Evolutionary conservation across 2,888 invertebrate genomes (phyloP).

Genomic region (Brenthis daphne): DNA sequence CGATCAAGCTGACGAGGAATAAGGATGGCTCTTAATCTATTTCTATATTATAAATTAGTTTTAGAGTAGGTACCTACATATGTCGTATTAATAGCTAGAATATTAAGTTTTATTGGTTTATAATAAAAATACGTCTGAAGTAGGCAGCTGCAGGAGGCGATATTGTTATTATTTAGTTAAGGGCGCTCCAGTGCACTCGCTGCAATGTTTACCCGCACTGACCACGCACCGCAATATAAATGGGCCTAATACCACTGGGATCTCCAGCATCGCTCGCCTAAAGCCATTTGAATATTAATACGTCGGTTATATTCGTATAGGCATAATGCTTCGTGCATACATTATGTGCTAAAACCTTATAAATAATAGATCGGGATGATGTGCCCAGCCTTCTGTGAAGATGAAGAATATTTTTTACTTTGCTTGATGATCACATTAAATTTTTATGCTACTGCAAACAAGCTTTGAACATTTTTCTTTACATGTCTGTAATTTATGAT

Average conservation of each 20-base stretch:
- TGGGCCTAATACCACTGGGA: slow-evolving; percentile 64
- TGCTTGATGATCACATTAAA: too few relatives aligned
- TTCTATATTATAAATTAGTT: slow-evolving; percentile 54
- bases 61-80: slow-evolving; percentile 29
- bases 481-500: slow-evolving; percentile 64
- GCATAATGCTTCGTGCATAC: slow-evolving; percentile 58
- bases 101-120: slow-evolving; percentile 42
- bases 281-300: slow-evolving; percentile 77
- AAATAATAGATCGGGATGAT: slow-evolving; percentile 49
- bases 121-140: slow-evolving; percentile 49
- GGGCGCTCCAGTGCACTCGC: slow-evolving; percentile 37
- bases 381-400: not conserved
- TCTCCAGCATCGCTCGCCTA: slow-evolving; percentile 59
- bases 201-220: slow-evolving; percentile 46
- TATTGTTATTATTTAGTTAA: slow-evolving; percentile 53
- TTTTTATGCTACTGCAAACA: too few relatives aligned
- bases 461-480: slow-evolving; percentile 24
- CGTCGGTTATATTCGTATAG: slow-evolving; percentile 60
- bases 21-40: slow-evolving; percentile 60
- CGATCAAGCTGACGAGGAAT: slow-evolving; percentile 54
- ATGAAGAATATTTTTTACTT: too few relatives aligned
- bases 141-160: slow-evolving; percentile 36
- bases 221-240: slow-evolving; percentile 60
- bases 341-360: slow-evolving; percentile 62
- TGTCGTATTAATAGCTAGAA: slow-evolving; percentile 25